A percentile compares a stretch with the other conserved stretches of the same genome.
These are phyloP conservation scores for Cistogaster globosa DNA, from an alignment of 2,888 invertebrate species.

Conservation along the genomic window DNA sequence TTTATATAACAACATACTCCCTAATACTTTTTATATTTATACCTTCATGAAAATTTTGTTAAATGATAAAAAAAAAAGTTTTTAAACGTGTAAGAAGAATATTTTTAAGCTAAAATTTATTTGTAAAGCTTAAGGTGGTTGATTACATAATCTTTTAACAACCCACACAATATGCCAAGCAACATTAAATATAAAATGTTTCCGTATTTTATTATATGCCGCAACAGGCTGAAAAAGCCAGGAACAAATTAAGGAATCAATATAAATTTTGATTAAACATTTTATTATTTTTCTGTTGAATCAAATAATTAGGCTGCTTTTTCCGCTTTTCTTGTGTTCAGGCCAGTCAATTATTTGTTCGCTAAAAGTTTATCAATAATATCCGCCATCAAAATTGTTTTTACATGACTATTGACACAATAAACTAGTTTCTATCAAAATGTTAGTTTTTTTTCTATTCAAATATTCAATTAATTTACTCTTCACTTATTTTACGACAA, in stretches of 20 bases:
- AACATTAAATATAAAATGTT: background rate
- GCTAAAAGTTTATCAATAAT: constrained; percentile 20
- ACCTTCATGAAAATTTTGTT: constrained; percentile 42
- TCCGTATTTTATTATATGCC: too few relatives aligned
- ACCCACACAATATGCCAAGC: background rate
- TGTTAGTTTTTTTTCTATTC: constrained; percentile 44
- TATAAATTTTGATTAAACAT: background rate
- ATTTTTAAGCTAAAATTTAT: background rate
- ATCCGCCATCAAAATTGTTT: background rate
- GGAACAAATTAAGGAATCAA: background rate
- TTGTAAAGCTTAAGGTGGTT: background rate
- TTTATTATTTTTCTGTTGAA: background rate
- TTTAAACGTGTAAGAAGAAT: constrained; percentile 1
- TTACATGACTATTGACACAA: background rate
- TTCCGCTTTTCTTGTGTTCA: constrained; percentile 13
- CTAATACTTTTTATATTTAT: background rate
- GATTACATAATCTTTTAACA: background rate
- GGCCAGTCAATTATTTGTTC: constrained; percentile 27
- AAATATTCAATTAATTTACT: constrained; percentile 33
- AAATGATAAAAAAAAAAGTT: constrained; percentile 36
- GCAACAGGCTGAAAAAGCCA: background rate
- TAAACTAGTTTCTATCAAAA: constrained; percentile 31
- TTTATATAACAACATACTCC: background rate
- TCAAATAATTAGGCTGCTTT: background rate
- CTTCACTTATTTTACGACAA: background rate